Evolutionary conservation across 2,113 vertebrate species (phyloP).

Genomic region (Polypterus bichir): DNA sequence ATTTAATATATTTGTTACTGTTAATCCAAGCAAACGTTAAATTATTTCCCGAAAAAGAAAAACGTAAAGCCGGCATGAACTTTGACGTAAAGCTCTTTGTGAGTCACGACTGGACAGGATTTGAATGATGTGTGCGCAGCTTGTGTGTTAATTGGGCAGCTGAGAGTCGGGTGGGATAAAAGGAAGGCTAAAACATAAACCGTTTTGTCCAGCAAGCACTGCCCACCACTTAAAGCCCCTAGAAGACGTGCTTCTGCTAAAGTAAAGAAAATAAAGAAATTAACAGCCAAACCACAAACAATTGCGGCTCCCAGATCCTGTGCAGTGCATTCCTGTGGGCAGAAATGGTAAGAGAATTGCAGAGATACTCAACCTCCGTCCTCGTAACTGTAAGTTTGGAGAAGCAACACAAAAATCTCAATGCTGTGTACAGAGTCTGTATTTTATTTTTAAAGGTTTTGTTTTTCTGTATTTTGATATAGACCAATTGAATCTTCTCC

Average conservation of each 20-base stretch:
- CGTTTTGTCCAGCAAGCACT: no score
- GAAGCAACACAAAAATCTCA: constrained; percentile 31
- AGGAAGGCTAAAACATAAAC: no score
- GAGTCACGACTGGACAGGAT: no score
- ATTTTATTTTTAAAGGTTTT: constrained; percentile 42
- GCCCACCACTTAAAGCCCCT: constrained; percentile 19
- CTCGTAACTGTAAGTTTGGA: constrained; percentile 2
- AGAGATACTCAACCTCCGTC: constrained; percentile 24
- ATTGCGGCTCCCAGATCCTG: constrained; percentile 8
- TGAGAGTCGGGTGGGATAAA: no score
- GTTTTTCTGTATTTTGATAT: constrained; percentile 41
- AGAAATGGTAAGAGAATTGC: constrained; percentile 19
- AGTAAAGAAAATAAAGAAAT: not conserved
- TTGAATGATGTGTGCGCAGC: no score
- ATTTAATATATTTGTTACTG: no score
- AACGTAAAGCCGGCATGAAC: no score
- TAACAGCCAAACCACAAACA: not conserved
- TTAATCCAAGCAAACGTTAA: no score
- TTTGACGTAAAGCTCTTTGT: no score
- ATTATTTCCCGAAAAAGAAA: no score
- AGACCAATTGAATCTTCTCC: constrained; percentile 38
- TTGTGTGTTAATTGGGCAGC: no score
- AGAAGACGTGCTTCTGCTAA: not conserved
- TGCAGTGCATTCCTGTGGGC: constrained; percentile 25
- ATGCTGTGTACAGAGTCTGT: constrained; percentile 59